A percentile compares a stretch with the other conserved stretches of the same genome.
Evolutionary conservation across 2,888 invertebrate species (phyloP).

Genomic region (Serripes groenlandicus): DNA sequence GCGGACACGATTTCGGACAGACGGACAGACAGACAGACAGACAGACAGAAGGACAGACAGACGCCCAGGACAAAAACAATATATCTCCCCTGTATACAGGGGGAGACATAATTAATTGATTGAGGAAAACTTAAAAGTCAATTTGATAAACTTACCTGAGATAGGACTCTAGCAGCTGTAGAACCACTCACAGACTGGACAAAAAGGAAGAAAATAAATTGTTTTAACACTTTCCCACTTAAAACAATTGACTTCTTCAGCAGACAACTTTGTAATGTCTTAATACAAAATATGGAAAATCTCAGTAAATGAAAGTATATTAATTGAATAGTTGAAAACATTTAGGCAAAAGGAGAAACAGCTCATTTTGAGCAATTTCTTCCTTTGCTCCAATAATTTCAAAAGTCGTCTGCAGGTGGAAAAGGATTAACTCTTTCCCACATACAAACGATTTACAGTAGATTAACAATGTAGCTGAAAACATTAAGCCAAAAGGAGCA

Average conservation of each 20-base stretch:
- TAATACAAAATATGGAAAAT: not conserved
- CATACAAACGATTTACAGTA: not conserved
- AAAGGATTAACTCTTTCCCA: not conserved
- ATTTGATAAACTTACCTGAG: slow-evolving; percentile 11
- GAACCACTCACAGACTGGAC: slow-evolving; percentile 2
- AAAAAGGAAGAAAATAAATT: not conserved
- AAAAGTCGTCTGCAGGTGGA: not conserved
- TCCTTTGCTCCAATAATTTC: not conserved
- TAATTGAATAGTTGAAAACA: not conserved
- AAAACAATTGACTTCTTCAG: not conserved
- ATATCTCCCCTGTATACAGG: no score
- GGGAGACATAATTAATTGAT: no score
- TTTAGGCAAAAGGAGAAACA: not conserved
- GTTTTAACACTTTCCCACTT: not conserved
- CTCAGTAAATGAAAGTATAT: not conserved
- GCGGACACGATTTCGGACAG: no score
- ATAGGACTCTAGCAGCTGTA: slow-evolving; percentile 7
- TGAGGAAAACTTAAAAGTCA: not conserved
- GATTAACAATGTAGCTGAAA: not conserved
- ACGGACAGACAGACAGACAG: no score
- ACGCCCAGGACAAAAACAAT: no score
- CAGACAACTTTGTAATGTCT: not conserved
- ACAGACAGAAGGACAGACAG: no score
- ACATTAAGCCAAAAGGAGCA: not conserved
- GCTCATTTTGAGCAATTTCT: not conserved